Conservation (phyloP, 2,888 invertebrate genomes). For the Sclerodermus sp. region DNA sequence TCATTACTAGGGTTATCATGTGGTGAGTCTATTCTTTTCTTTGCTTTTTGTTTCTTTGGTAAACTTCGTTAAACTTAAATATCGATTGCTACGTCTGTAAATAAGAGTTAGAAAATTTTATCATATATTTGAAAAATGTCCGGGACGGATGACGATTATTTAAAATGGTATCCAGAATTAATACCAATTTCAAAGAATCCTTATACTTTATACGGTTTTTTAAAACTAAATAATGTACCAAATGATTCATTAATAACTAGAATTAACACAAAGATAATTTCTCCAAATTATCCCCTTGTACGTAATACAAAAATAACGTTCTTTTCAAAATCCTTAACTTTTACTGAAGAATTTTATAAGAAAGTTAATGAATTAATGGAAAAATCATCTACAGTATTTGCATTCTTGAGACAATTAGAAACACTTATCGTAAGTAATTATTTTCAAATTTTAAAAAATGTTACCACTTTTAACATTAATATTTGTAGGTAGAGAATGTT, state of each 20-base stretch:
- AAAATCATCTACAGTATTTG: slow-evolving; percentile 32
- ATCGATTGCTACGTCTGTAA: no score
- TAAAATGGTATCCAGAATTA: slow-evolving; percentile 43
- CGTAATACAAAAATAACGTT: slow-evolving; percentile 34
- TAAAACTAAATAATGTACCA: slow-evolving; percentile 23
- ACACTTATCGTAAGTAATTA: slow-evolving; percentile 27
- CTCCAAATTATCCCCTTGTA: slow-evolving; percentile 45
- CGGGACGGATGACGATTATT: slow-evolving; percentile 20
- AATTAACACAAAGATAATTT: slow-evolving; percentile 39
- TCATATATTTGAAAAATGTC: no score
- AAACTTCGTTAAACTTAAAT: no score
- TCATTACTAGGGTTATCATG: no score
- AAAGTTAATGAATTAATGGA: slow-evolving; percentile 28
- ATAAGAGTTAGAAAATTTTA: no score
- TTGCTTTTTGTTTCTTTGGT: no score
- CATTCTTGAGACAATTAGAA: slow-evolving; percentile 43
- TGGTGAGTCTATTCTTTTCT: no score
- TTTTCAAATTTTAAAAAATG: slow-evolving; percentile 2
- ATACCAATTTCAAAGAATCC: slow-evolving; percentile 38
- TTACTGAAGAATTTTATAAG: slow-evolving; percentile 28
- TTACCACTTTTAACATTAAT: neutral
- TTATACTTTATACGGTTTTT: slow-evolving; percentile 45
- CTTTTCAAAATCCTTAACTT: slow-evolving; percentile 34
- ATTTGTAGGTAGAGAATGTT: slow-evolving; percentile 11
- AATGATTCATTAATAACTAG: slow-evolving; percentile 23